These are phyloP conservation scores for Drosophila tripunctata DNA, from an alignment of 2,888 invertebrate genomes.

Conservation along the genomic window DNA sequence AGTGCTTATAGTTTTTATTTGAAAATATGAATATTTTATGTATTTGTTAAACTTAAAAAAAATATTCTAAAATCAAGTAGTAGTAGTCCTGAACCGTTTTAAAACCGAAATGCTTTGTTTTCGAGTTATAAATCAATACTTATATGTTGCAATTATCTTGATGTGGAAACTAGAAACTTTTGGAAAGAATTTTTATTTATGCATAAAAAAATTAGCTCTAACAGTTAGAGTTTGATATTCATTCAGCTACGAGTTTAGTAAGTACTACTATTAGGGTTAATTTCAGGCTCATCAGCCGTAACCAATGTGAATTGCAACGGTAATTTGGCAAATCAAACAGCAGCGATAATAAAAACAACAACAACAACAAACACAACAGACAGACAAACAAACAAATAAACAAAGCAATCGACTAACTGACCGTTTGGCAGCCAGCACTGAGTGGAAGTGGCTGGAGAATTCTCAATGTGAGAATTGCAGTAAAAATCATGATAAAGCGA, in stretches of 20 bases:
- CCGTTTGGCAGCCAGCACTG: neutral
- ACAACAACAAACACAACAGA: conserved; percentile 19
- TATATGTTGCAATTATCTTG: too few relatives aligned
- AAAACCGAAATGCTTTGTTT: too few relatives aligned
- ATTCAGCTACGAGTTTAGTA: conserved; percentile 1
- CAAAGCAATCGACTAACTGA: conserved; percentile 28
- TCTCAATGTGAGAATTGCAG: conserved; percentile 59
- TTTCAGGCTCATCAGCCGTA: conserved; percentile 24
- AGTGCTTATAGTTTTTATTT: too few relatives aligned
- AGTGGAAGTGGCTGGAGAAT: conserved; percentile 22
- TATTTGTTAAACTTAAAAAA: too few relatives aligned
- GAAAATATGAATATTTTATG: too few relatives aligned
- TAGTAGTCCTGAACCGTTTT: too few relatives aligned
- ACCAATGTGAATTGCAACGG: conserved; percentile 57
- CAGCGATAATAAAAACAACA: conserved; percentile 28
- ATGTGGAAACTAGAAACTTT: too few relatives aligned
- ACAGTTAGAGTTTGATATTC: neutral
- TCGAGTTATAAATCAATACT: too few relatives aligned
- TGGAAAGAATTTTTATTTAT: too few relatives aligned
- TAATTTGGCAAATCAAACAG: conserved; percentile 50
- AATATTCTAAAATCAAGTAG: too few relatives aligned
- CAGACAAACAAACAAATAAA: conserved; percentile 37
- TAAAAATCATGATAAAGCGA: conserved; percentile 73
- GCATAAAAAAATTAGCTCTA: too few relatives aligned
- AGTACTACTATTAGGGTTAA: neutral